A percentile compares a stretch with the other conserved stretches of the same genome.
Evolutionary conservation across 2,888 invertebrate species (phyloP).

Genomic region (Drosophila colorata): DNA sequence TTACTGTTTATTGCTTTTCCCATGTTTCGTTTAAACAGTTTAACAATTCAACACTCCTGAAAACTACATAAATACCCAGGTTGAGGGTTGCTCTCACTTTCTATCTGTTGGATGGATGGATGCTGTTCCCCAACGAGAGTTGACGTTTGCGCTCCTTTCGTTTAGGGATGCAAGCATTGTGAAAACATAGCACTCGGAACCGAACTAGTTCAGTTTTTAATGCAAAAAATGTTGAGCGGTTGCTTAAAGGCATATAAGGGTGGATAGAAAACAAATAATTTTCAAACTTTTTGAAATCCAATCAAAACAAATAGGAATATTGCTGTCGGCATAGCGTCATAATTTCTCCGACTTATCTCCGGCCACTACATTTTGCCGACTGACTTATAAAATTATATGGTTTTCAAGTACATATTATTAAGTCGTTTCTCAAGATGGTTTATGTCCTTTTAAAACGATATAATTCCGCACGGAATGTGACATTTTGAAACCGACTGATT

Average conservation of each 20-base stretch:
- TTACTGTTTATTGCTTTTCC: too few species aligned
- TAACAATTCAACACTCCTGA: background rate
- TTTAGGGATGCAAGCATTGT: conserved; percentile 27
- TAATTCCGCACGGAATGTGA: too few species aligned
- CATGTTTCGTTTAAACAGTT: background rate
- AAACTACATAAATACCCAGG: conserved; percentile 6
- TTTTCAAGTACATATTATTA: too few species aligned
- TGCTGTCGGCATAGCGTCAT: too few species aligned
- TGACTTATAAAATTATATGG: too few species aligned
- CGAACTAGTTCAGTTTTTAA: conserved; percentile 24
- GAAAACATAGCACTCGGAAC: background rate
- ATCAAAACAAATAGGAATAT: too few species aligned
- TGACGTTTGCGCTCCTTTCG: conserved; percentile 7
- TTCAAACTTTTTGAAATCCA: background rate
- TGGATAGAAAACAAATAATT: background rate
- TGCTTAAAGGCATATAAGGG: background rate
- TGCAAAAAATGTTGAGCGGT: background rate
- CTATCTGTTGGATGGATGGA: too few species aligned
- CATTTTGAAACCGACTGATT: too few species aligned
- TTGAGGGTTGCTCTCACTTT: conserved; percentile 7
- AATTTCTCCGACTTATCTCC: too few species aligned
- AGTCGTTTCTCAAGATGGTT: too few species aligned
- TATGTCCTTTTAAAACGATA: too few species aligned
- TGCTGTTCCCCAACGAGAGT: conserved; percentile 13
- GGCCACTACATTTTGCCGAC: too few species aligned